Evolutionary conservation across 2,113 vertebrate species (phyloP).

Genomic region (Hirundichthys speculiger): DNA sequence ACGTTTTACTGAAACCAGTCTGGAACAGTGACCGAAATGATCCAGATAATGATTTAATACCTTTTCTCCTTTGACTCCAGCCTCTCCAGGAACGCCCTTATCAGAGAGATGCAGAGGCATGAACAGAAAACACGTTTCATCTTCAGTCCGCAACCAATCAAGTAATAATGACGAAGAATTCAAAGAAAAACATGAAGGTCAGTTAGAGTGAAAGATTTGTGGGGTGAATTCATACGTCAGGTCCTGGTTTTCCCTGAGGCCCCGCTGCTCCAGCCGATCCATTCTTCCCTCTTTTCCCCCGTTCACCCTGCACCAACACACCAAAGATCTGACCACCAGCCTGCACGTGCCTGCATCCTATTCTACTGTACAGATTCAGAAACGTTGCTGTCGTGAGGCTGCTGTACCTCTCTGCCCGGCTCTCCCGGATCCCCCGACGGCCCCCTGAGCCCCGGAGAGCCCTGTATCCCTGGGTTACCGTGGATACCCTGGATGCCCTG

Average conservation of each 20-base stretch:
- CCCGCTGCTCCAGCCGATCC: conserved; percentile 81
- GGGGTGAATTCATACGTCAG: conserved; percentile 67
- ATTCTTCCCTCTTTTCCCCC: conserved; percentile 85
- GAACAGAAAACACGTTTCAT: background rate
- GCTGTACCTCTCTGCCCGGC: conserved; percentile 81
- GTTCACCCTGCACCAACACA: conserved; percentile 80
- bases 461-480: conserved; percentile 83
- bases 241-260: conserved; percentile 75
- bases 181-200: too few relatives aligned
- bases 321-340: background rate
- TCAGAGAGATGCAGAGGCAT: background rate
- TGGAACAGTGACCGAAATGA: background rate
- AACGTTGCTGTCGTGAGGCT: too few relatives aligned
- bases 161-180: background rate
- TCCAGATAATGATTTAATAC: conserved; percentile 49
- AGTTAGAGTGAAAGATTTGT: background rate
- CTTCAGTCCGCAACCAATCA: background rate
- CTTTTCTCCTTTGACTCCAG: conserved; percentile 87
- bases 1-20: too few relatives aligned
- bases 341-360: background rate
- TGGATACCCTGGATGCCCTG: conserved; percentile 89
- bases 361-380: background rate
- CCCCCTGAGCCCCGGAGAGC: conserved; percentile 82
- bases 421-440: conserved; percentile 77
- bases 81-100: conserved; percentile 81